These are phyloP conservation scores for Periophthalmodon schlosseri DNA, from an alignment of 2,113 vertebrate species.

Conservation along the genomic window DNA sequence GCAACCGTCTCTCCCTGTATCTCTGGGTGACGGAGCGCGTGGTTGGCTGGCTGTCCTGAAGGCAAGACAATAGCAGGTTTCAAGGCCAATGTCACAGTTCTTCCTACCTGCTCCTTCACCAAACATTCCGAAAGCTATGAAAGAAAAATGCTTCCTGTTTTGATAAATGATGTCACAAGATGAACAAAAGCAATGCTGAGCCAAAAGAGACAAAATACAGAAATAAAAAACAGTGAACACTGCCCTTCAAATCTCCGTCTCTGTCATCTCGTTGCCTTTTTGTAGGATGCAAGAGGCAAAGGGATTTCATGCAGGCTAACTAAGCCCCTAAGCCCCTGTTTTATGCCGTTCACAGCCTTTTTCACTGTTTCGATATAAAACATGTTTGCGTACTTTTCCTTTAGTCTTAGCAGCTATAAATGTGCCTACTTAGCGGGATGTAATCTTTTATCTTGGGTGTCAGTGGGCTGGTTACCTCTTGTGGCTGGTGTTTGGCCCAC, in stretches of 20 bases:
- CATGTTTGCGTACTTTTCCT: constrained; percentile 14
- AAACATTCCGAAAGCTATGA: constrained; percentile 23
- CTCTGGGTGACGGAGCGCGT: constrained; percentile 58
- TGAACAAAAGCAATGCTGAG: constrained; percentile 33
- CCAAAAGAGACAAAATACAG: constrained; percentile 15
- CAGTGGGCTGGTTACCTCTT: too few relatives aligned
- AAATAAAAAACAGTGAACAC: constrained; percentile 23
- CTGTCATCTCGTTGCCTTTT: constrained; percentile 42
- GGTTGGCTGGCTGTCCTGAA: constrained; percentile 76
- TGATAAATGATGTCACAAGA: constrained; percentile 66
- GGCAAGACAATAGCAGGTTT: constrained; percentile 80
- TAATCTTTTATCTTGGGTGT: background rate
- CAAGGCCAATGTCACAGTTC: constrained; percentile 77
- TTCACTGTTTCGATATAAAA: constrained; percentile 20
- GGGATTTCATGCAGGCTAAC: constrained; percentile 76
- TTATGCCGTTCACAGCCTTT: constrained; percentile 52
- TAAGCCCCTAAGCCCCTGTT: constrained; percentile 75
- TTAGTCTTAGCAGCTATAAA: constrained; percentile 3
- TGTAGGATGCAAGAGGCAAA: constrained; percentile 70
- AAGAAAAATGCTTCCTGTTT: constrained; percentile 32
- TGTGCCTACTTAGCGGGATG: background rate
- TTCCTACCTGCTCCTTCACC: background rate
- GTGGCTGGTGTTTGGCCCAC: too few relatives aligned
- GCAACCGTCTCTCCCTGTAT: constrained; percentile 69
- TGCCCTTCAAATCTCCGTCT: background rate